These are phyloP conservation scores for Pseudomugil gertrudae DNA, from an alignment of 2,797 vertebrate species.

Conservation along the genomic window DNA sequence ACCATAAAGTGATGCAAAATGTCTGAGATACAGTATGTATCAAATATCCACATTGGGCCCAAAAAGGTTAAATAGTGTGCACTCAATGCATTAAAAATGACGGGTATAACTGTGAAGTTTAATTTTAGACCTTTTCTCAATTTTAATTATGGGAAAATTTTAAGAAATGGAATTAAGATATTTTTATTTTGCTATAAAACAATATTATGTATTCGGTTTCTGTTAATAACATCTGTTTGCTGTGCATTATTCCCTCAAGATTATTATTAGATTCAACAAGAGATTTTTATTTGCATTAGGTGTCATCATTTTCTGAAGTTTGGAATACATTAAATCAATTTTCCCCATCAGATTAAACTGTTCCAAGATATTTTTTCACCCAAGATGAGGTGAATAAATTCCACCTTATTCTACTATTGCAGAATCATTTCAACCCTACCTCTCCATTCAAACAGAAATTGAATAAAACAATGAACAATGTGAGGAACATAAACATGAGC, in stretches of 20 bases:
- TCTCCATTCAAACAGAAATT: conserved; percentile 33
- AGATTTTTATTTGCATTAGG: conserved; percentile 28
- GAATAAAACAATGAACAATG: conserved; percentile 24
- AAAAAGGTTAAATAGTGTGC: not conserved
- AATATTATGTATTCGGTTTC: not conserved
- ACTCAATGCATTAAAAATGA: not conserved
- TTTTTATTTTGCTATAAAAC: not conserved
- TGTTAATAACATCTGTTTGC: not conserved
- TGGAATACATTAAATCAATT: conserved; percentile 50
- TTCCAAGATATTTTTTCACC: conserved; percentile 38
- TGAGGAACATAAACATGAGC: too few species aligned
- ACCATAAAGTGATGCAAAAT: too few species aligned
- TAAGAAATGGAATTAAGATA: not conserved
- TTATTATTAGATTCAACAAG: conserved; percentile 27
- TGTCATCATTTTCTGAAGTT: conserved; percentile 42
- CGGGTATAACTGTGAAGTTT: not conserved
- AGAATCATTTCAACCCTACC: conserved; percentile 39
- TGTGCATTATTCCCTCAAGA: conserved; percentile 15
- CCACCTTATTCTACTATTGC: conserved; percentile 46
- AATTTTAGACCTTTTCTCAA: not conserved
- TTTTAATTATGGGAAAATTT: not conserved
- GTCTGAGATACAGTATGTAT: too few species aligned
- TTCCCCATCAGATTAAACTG: conserved; percentile 49
- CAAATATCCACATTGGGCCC: too few species aligned
- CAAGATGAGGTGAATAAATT: conserved; percentile 54